A percentile compares a stretch with the other conserved stretches of the same genome.
These are phyloP conservation scores for Epicampocera succincta DNA, from an alignment of 2,888 invertebrate species.

Conservation along the genomic window DNA sequence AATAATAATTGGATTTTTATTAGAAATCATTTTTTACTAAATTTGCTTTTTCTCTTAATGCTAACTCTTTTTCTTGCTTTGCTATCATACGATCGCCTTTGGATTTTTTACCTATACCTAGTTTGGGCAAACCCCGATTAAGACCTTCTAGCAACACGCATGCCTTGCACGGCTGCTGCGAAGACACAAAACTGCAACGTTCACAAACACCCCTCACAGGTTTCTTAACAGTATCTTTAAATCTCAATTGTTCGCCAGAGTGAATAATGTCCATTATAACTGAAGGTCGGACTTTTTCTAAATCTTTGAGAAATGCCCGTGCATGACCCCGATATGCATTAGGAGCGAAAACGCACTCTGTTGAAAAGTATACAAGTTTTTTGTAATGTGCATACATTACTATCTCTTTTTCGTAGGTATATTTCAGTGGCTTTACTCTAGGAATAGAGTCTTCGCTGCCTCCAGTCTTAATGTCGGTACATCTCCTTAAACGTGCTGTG, in stretches of 20 bases:
- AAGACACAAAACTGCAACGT: conserved; percentile 94
- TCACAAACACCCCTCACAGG: conserved; percentile 91
- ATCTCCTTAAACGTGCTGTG: conserved; percentile 94
- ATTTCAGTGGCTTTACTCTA: conserved; percentile 97
- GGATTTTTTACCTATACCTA: conserved; percentile 95
- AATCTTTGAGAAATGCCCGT: conserved; percentile 93
- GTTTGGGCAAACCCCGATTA: conserved; percentile 94
- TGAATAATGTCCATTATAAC: conserved; percentile 96
- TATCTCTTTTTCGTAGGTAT: conserved; percentile 99
- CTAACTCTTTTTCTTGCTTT: conserved; percentile 82
- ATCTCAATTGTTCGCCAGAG: conserved; percentile 92
- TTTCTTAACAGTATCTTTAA: conserved; percentile 91
- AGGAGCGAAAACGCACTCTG: conserved; percentile 99
- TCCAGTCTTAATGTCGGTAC: conserved; percentile 92
- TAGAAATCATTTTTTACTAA: conserved; percentile 82
- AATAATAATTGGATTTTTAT: no score
- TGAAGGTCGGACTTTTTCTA: conserved; percentile 95
- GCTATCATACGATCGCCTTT: conserved; percentile 87
- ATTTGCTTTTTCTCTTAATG: conserved; percentile 79
- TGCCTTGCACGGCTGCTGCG: conserved; percentile 97
- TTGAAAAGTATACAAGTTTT: conserved; percentile 97
- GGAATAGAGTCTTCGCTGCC: conserved; percentile 91
- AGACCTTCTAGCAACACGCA: conserved; percentile 97
- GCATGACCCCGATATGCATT: conserved; percentile 98
- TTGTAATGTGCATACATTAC: conserved; percentile 99